Conservation (phyloP, 2,797 vertebrate species). For the Coracias cyanogaster region DNA sequence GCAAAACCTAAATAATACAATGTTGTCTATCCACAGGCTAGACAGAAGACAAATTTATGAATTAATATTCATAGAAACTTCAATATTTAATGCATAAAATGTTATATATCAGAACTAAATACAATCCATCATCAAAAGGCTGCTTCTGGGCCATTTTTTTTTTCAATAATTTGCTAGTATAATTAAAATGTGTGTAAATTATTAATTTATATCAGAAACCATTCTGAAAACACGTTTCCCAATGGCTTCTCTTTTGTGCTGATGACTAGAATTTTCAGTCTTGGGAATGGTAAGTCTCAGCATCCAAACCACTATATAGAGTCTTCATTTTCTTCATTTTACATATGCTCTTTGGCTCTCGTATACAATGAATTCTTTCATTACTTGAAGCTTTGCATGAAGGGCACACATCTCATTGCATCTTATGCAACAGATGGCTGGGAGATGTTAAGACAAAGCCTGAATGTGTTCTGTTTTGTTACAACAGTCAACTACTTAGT, state of each 20-base stretch:
- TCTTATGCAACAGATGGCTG: not conserved
- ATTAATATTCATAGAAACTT: not conserved
- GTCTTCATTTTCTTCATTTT: not conserved
- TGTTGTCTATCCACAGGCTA: not conserved
- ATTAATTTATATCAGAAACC: not conserved
- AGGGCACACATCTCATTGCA: not conserved
- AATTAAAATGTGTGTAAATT: not conserved
- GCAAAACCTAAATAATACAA: not conserved
- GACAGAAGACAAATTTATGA: not conserved
- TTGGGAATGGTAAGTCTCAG: not conserved
- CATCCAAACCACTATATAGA: not conserved
- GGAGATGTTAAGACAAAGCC: constrained; percentile 1
- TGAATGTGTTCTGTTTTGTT: not conserved
- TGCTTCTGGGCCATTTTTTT: not conserved
- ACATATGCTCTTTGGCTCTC: not conserved
- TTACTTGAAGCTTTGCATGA: not conserved
- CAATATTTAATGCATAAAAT: not conserved
- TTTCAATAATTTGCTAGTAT: not conserved
- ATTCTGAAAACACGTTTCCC: not conserved
- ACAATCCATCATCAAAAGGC: not conserved
- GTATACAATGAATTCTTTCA: constrained; percentile 6
- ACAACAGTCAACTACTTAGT: not conserved
- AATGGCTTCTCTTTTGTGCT: not conserved
- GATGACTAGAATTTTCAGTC: not conserved
- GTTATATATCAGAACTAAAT: not conserved